Percentiles rank a stretch among this genome's conserved stretches.
Evolutionary conservation across 2,888 invertebrate species (phyloP).

Genomic region (Ophion slaviceki): DNA sequence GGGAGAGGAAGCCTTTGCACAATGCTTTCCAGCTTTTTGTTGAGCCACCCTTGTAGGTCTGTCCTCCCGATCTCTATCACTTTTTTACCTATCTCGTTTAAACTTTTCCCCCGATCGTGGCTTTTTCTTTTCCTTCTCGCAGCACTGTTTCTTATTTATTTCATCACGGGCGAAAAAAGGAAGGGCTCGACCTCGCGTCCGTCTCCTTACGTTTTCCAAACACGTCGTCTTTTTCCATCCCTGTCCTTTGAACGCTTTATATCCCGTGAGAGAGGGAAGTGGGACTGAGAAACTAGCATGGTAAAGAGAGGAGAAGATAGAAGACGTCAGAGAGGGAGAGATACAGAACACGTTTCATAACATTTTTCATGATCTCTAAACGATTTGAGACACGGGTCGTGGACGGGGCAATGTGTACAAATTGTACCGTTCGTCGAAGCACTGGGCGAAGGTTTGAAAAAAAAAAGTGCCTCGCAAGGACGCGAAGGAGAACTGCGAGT

Average conservation of each 20-base stretch:
- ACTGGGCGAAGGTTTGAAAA: constrained; percentile 15
- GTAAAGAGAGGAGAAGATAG: too few species aligned
- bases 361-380: constrained; percentile 38
- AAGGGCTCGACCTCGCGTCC: constrained; percentile 13
- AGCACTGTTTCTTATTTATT: constrained; percentile 37
- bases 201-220: constrained; percentile 44
- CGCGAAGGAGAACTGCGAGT: neutral
- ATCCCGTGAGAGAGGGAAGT: neutral
- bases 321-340: neutral
- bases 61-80: constrained; percentile 31
- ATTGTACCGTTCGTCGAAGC: neutral
- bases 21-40: constrained; percentile 73
- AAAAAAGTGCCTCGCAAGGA: constrained; percentile 9
- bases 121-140: constrained; percentile 1
- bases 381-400: constrained; percentile 44
- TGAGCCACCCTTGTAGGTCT: neutral
- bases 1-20: constrained; percentile 43
- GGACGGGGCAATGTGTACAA: constrained; percentile 17
- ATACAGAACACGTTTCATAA: neutral
- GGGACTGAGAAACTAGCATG: neutral
- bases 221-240: constrained; percentile 26
- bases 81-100: constrained; percentile 43
- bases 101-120: constrained; percentile 28
- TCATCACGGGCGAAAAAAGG: constrained; percentile 15
- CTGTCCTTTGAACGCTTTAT: neutral